Percentiles rank a stretch among this genome's conserved stretches.
These are phyloP conservation scores for Sebastes steindachneri DNA, from an alignment of 2,797 vertebrate genomes.

Conservation along the genomic window DNA sequence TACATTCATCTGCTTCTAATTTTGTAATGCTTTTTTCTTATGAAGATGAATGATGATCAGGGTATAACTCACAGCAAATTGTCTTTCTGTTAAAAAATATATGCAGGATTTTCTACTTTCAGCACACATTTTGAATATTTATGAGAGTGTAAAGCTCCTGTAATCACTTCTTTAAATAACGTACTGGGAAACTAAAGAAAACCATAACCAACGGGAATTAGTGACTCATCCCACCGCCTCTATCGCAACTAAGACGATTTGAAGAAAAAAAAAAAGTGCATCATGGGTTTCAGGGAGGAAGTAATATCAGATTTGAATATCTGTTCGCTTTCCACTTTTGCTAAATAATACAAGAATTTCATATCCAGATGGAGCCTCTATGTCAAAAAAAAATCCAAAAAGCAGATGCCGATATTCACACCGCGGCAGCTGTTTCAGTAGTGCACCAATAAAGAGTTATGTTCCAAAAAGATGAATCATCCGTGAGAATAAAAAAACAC, in stretches of 20 bases:
- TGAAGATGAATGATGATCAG: not conserved
- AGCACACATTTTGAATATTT: conserved; percentile 46
- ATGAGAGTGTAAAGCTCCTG: conserved; percentile 22
- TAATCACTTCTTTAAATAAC: conserved; percentile 23
- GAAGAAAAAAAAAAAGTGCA: not conserved
- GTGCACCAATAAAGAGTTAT: not conserved
- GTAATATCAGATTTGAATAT: conserved; percentile 21
- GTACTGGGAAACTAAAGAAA: conserved; percentile 1
- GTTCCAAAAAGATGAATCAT: conserved; percentile 2
- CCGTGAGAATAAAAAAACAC: not conserved
- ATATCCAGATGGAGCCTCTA: conserved; percentile 18
- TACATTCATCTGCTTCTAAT: conserved; percentile 10
- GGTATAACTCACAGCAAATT: conserved; percentile 1
- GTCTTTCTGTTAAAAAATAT: conserved; percentile 1
- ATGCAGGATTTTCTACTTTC: conserved; percentile 13
- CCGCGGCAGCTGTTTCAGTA: conserved; percentile 8
- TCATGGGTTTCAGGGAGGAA: conserved; percentile 2
- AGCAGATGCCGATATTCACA: conserved; percentile 10
- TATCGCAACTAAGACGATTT: conserved; percentile 13
- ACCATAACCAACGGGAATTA: conserved; percentile 11
- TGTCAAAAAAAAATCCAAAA: not conserved
- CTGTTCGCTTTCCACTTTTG: conserved; percentile 1
- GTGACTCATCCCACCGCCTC: conserved; percentile 47
- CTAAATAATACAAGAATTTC: conserved; percentile 20
- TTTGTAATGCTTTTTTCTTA: not conserved